Percentiles rank a stretch among this genome's conserved stretches.
These are phyloP conservation scores for Hormaphis cornu DNA, from an alignment of 1,140 invertebrate species.

Conservation along the genomic window DNA sequence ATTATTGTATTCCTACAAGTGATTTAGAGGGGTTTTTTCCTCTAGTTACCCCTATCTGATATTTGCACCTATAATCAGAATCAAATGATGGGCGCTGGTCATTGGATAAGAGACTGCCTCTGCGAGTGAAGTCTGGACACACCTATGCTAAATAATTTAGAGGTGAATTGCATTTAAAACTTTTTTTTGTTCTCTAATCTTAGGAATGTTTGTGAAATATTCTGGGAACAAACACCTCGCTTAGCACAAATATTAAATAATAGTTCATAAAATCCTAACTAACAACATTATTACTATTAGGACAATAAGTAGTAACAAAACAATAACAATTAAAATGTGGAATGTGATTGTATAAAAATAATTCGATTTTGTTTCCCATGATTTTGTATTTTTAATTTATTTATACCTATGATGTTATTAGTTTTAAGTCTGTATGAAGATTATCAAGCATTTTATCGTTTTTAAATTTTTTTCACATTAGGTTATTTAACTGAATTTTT, in stretches of 20 bases:
- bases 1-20: no score
- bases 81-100: no score
- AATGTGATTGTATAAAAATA: background rate
- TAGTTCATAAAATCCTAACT: slow-evolving; percentile 9
- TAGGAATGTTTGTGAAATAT: background rate
- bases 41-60: no score
- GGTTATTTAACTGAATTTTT: background rate
- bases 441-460: background rate
- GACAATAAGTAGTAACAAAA: background rate
- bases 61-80: no score
- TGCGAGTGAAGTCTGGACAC: no score
- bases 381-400: slow-evolving; percentile 11
- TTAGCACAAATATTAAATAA: slow-evolving; percentile 3
- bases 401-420: slow-evolving; percentile 2
- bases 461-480: background rate
- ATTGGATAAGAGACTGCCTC: no score
- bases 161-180: background rate
- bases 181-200: background rate
- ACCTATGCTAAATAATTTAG: no score
- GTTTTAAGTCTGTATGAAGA: background rate
- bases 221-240: slow-evolving; percentile 28
- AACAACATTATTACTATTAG: background rate
- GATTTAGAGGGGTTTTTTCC: no score
- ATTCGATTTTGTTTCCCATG: background rate
- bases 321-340: background rate